These are phyloP conservation scores for Agrilus cyanescens DNA, from an alignment of 2,888 invertebrate genomes.

Conservation along the genomic window DNA sequence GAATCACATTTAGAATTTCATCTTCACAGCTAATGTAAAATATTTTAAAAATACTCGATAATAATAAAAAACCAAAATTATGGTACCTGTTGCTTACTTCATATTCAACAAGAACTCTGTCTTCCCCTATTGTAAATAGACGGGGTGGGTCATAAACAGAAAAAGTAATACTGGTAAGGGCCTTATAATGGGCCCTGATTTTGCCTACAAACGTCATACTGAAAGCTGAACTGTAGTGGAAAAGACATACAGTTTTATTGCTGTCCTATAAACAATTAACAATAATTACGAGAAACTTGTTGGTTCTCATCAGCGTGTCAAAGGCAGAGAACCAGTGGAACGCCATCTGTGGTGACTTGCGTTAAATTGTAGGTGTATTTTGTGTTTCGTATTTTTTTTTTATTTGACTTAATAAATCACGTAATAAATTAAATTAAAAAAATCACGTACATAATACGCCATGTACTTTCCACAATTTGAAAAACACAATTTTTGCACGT, in stretches of 20 bases:
- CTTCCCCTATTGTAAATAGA: slow-evolving; percentile 47
- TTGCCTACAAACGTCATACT: slow-evolving; percentile 48
- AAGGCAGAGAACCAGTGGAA: too few relatives aligned
- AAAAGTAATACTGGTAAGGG: slow-evolving; percentile 46
- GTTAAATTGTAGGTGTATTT: too few relatives aligned
- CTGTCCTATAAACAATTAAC: slow-evolving; percentile 36
- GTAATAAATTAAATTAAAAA: slow-evolving; percentile 1
- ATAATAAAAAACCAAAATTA: not conserved
- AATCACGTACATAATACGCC: slow-evolving; percentile 42
- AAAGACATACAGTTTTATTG: slow-evolving; percentile 40
- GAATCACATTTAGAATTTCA: not conserved
- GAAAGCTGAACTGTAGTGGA: slow-evolving; percentile 32
- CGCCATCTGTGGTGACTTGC: too few relatives aligned
- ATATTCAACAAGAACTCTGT: slow-evolving; percentile 48
- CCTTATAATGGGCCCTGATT: slow-evolving; percentile 47
- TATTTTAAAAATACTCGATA: not conserved
- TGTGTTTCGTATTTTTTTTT: too few relatives aligned
- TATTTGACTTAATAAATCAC: too few relatives aligned
- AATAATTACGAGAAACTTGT: too few relatives aligned
- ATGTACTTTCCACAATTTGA: slow-evolving; percentile 42
- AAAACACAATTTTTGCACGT: slow-evolving; percentile 42
- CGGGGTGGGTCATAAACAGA: slow-evolving; percentile 34
- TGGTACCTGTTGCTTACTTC: slow-evolving; percentile 38
- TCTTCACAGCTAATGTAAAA: slow-evolving; percentile 3
- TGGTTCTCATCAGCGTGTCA: too few relatives aligned